phyloP scores from a whole-genome alignment of 2,797 vertebrate genomes.

The Oryzias dopingdopingensis region DNA sequence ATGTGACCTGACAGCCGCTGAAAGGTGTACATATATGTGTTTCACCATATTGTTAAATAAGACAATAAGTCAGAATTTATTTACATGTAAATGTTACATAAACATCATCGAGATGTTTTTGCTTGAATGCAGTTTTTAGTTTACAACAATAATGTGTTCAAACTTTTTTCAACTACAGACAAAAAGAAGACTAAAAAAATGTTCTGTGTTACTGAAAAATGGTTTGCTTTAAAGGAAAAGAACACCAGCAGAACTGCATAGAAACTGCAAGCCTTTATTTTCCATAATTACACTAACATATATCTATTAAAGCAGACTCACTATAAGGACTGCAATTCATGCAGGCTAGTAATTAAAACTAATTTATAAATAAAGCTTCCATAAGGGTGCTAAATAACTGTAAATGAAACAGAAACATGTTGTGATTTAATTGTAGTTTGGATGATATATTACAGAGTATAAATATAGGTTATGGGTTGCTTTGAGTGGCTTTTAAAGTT shows the following conservation, averaged over 20 bases:
- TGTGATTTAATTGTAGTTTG: constrained; percentile 4
- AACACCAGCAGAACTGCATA: not conserved
- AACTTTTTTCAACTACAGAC: too few relatives aligned
- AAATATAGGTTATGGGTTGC: not conserved
- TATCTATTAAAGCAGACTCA: constrained; percentile 7
- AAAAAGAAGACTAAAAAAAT: too few relatives aligned
- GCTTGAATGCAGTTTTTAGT: too few relatives aligned
- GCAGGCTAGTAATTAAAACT: constrained; percentile 14
- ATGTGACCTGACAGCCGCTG: not conserved
- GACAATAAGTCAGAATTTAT: too few relatives aligned
- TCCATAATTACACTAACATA: constrained; percentile 23
- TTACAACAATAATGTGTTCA: too few relatives aligned
- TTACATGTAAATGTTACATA: too few relatives aligned
- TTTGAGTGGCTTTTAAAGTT: not conserved
- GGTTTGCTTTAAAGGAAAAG: not conserved
- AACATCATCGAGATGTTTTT: too few relatives aligned
- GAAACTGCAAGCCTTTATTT: constrained; percentile 12
- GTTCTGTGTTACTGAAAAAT: not conserved
- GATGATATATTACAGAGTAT: not conserved
- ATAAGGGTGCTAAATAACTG: constrained; percentile 8
- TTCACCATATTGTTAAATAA: too few relatives aligned
- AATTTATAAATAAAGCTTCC: constrained; percentile 27
- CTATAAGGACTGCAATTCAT: constrained; percentile 12
- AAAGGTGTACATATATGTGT: not conserved
- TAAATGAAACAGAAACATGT: constrained; percentile 1